Evolutionary conservation across 2,888 invertebrate genomes (phyloP), one percentile per base, ranked within the genome.

Genomic region (Sinodicranocentrus sp.): DNA sequence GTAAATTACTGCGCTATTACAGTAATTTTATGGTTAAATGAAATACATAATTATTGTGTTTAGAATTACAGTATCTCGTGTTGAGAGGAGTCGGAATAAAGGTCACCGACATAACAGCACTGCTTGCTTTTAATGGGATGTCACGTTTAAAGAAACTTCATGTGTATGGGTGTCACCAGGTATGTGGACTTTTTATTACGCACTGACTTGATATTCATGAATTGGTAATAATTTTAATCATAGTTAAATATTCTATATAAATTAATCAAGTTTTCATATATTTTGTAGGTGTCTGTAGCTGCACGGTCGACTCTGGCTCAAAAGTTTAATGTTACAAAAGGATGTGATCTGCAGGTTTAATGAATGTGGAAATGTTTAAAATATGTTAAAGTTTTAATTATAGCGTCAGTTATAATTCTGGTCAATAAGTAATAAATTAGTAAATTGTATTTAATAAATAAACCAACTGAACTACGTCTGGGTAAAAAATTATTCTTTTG

Each of bases 81-180:
- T 57, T 88, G 0, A 75, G 88, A 10, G 88, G 88, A 17, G 63
- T 88, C 10, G 88, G 88, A 48, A 88, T 88, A 10, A 88, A 88
- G 61, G 77, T 88, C 1, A 88, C 88, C 0, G 87, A 88, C 59
- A 80, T 88, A 25, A 82, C 86, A 8, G 73, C 86, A 2, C 26
- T 79, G 28, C 75, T 84, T 72, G 88, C 84, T 2, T 88, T 88
- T 61, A 72, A 72, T 26, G 73, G 77, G 0, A 86, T 88, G 86
- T 83, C 86, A 21, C 52, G 68, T 13, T 59, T 88, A 39, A 85
- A 84, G 52, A 88, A 87, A 68, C 44, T 88, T 5, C 88, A 88
- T 52, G 39, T 88, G 25, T 87, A 86, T 63, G 88, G 88, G 2
- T 78, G 83, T 21, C 88, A 87, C 65, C 88, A 84, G 57, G 84